Percentiles rank a stretch among this genome's conserved stretches.
These are phyloP conservation scores for Leucophenga maculata DNA, from an alignment of 2,888 invertebrate genomes.

Conservation along the genomic window DNA sequence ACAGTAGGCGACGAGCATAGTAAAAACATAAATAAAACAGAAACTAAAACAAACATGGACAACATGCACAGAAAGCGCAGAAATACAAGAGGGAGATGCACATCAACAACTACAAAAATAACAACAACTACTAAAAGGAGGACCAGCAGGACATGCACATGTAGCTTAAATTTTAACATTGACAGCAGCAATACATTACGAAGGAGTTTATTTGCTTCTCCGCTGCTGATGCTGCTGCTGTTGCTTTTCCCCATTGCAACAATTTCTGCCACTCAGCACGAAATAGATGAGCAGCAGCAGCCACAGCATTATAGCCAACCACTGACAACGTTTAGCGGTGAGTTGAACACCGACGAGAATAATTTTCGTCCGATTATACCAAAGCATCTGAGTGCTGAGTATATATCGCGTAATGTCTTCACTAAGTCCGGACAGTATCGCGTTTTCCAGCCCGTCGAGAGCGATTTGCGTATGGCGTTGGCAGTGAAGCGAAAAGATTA, in stretches of 20 bases:
- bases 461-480: conserved; percentile 56
- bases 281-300: too few relatives aligned
- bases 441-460: conserved; percentile 62
- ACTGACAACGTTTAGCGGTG: conserved; percentile 47
- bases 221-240: too few relatives aligned
- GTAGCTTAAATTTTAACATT: conserved; percentile 6
- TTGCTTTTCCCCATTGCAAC: too few relatives aligned
- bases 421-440: conserved; percentile 67
- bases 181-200: conserved; percentile 1
- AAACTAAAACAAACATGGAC: conserved; percentile 47
- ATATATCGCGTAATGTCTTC: conserved; percentile 64
- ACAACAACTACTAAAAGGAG: conserved; percentile 23
- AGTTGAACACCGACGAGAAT: conserved; percentile 51
- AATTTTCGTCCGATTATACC: conserved; percentile 66
- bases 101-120: conserved; percentile 7
- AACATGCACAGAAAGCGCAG: conserved; percentile 57
- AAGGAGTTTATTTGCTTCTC: conserved; percentile 25
- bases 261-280: not conserved
- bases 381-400: conserved; percentile 56
- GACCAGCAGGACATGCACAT: too few relatives aligned
- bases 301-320: conserved; percentile 47
- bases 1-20: conserved; percentile 39
- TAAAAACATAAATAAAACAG: conserved; percentile 22
- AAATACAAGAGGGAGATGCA: conserved; percentile 38
- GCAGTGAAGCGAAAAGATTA: conserved; percentile 45